Evolutionary conservation across 2,797 vertebrate genomes (phyloP), one percentile per base, ranked within the genome.

Genomic region (Choloepus didactylus): DNA sequence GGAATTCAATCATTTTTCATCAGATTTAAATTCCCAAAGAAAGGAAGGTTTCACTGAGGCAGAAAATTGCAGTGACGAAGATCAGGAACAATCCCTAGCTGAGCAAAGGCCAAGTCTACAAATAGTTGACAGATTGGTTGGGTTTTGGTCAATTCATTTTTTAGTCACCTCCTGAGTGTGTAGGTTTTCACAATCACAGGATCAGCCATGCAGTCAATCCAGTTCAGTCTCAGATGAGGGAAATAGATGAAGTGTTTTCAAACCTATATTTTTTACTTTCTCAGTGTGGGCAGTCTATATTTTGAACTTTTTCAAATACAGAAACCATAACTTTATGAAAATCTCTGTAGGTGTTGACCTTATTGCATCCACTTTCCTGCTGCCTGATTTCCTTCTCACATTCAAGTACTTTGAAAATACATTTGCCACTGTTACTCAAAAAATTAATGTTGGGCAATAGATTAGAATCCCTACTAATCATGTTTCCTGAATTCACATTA

Each of bases 71-170:
- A 21, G 86, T 73, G 75, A 4, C 80, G 18, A 85, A 82, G 41
- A 92, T 88, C 75, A 83, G 16, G 15, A 94, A 46, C 51, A 66
- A 59, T 87, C 21, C 38, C 29, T 60, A 75, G 60, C 29, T 81
- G 69, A 93, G 72, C 14, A 95, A 84, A 93, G 44, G 41, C 19
- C 80, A 93, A 9, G 72, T 84, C 41, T 92, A 95, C 56, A 76
- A 95, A 89, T 51, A 81, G 70, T 64, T 95, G 92, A 97, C 56
- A 82, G 95, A 95, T 79, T 93, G 81, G 6, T 31, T 62, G 35
- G 21, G 18, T 84, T 93, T 85, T 81, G 16, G 67, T 93, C 51
- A 88, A 73, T 77, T 87, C 70, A 59, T 95, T 89, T 96, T 94
- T 80, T 76, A 66, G 56, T 93, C 79, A 80, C 44, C 27, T 86